These are phyloP conservation scores for Amblyjoppa fuscipennis DNA, from an alignment of 2,888 invertebrate genomes.

Conservation along the genomic window DNA sequence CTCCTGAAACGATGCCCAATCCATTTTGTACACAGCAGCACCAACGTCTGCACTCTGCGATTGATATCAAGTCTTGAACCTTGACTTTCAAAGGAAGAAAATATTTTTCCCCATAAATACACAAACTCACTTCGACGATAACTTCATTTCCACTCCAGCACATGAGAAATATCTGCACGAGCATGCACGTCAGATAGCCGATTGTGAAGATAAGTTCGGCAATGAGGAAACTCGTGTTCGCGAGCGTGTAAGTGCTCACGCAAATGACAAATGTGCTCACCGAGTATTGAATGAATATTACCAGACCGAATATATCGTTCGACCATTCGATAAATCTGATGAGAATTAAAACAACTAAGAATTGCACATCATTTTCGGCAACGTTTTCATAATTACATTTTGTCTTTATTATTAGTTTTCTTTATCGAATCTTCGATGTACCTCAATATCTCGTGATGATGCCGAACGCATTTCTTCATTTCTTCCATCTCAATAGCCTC, in stretches of 20 bases:
- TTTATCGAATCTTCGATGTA: slow-evolving; percentile 7
- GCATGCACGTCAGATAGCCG: slow-evolving; percentile 62
- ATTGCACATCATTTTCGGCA: too few species aligned
- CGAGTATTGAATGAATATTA: slow-evolving; percentile 67
- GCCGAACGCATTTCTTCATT: slow-evolving; percentile 50
- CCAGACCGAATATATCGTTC: slow-evolving; percentile 62
- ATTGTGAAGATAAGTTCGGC: slow-evolving; percentile 56
- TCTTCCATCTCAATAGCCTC: slow-evolving; percentile 27
- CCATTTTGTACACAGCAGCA: slow-evolving; percentile 55
- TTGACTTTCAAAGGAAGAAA: neutral
- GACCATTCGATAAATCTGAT: slow-evolving; percentile 52
- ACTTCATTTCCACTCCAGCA: slow-evolving; percentile 78
- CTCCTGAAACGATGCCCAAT: slow-evolving; percentile 56
- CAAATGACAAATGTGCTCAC: slow-evolving; percentile 68
- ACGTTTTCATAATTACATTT: neutral
- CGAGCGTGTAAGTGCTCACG: slow-evolving; percentile 64
- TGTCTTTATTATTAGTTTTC: neutral
- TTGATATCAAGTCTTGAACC: neutral
- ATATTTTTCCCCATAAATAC: neutral
- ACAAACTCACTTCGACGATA: slow-evolving; percentile 68
- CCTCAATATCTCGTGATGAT: slow-evolving; percentile 62
- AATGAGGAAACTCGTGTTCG: slow-evolving; percentile 58
- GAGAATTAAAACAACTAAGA: too few species aligned
- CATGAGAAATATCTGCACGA: slow-evolving; percentile 74
- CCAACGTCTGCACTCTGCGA: slow-evolving; percentile 63